Conservation (phyloP, 2,113 vertebrate genomes). For the Centropristis striata region DNA sequence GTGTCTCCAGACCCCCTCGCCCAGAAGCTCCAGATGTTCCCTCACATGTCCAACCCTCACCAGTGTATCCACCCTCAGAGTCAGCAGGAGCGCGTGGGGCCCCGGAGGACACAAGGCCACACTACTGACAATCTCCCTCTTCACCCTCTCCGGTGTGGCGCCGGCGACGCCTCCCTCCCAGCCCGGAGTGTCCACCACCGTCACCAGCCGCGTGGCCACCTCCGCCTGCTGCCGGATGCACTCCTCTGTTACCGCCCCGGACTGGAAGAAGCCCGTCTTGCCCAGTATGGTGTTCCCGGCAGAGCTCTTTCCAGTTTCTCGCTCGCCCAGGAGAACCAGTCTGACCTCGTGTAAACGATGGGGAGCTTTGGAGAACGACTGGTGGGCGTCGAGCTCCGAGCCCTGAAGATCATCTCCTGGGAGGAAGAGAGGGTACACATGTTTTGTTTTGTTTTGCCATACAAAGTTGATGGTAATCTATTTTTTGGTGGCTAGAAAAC, state of each 20-base stretch:
- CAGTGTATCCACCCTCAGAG: constrained; percentile 78
- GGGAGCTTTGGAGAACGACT: constrained; percentile 75
- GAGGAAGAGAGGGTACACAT: background rate
- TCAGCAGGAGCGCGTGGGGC: constrained; percentile 81
- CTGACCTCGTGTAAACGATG: constrained; percentile 78
- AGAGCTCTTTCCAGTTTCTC: constrained; percentile 85
- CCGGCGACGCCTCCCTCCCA: constrained; percentile 81
- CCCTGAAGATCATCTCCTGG: constrained; percentile 71
- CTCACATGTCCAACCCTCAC: constrained; percentile 64
- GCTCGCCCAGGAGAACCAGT: constrained; percentile 83
- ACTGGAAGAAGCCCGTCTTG: constrained; percentile 55
- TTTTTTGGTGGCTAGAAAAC: background rate
- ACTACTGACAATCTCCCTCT: constrained; percentile 75
- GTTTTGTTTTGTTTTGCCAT: background rate
- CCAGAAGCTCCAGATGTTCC: constrained; percentile 82
- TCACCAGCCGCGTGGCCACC: constrained; percentile 75
- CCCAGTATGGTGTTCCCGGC: constrained; percentile 80
- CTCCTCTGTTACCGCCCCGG: constrained; percentile 77
- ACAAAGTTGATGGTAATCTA: background rate
- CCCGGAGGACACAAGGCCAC: constrained; percentile 79
- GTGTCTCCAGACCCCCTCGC: constrained; percentile 82
- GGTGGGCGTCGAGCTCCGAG: constrained; percentile 69
- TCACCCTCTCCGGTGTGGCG: constrained; percentile 79
- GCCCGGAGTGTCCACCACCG: constrained; percentile 83
- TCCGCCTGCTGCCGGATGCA: constrained; percentile 77